Percentiles rank a stretch among this genome's conserved stretches.
phyloP scores from a whole-genome alignment of 1,140 invertebrate genomes.

The Bombus picipes region DNA sequence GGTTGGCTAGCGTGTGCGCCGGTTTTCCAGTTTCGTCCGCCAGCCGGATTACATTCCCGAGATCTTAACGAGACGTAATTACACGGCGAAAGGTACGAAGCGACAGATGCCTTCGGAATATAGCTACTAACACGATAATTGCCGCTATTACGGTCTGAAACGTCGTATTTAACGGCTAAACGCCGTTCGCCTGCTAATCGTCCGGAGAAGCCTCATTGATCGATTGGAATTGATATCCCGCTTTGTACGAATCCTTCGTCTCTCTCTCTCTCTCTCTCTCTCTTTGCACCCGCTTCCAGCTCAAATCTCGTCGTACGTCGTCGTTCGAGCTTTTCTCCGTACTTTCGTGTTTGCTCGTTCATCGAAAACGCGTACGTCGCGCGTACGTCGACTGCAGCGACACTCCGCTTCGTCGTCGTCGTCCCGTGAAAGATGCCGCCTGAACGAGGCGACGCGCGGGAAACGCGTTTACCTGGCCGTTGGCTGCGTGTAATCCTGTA shows the following conservation, averaged over 20 bases:
- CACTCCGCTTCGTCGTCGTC: no score
- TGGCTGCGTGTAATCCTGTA: conserved; percentile 75
- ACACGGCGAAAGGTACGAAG: conserved; percentile 75
- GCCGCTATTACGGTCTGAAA: conserved; percentile 72
- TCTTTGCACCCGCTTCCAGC: not conserved
- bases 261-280: no score
- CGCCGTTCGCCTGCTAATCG: conserved; percentile 72
- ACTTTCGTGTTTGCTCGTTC: not conserved
- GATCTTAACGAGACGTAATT: conserved; percentile 78
- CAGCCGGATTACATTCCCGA: conserved; percentile 69
- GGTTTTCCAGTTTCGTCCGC: conserved; percentile 71
- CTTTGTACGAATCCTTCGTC: conserved; percentile 3
- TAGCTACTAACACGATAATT: conserved; percentile 78
- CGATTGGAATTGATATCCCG: conserved; percentile 52
- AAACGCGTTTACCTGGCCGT: conserved; percentile 73
- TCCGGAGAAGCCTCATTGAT: conserved; percentile 48
- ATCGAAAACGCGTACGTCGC: not conserved
- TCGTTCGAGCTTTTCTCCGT: no score
- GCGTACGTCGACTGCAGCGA: no score
- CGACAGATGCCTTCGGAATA: conserved; percentile 74
- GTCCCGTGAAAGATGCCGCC: not conserved
- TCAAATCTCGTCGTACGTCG: not conserved
- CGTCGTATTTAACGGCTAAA: conserved; percentile 75
- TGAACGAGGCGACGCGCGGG: conserved; percentile 47
- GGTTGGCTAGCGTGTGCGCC: conserved; percentile 57